phyloP scores from a whole-genome alignment of 2,113 vertebrate species.

The Pithys albifrons region DNA sequence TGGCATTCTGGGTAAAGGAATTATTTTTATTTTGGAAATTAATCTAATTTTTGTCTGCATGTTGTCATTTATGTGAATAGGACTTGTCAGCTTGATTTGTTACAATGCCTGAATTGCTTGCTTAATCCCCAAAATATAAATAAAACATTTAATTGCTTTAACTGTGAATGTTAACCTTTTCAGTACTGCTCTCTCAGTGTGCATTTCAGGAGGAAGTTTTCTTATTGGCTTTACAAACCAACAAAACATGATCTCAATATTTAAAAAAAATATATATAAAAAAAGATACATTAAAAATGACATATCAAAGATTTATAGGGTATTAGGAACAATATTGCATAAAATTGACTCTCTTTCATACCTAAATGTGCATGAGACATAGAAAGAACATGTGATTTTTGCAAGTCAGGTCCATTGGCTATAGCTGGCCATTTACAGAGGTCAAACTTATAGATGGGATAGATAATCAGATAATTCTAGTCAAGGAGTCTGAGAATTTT shows the following conservation, averaged over 20 bases:
- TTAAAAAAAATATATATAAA: not conserved
- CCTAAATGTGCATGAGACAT: not conserved
- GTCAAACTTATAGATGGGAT: not conserved
- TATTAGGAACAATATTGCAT: not conserved
- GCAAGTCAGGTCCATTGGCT: not conserved
- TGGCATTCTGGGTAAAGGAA: constrained; percentile 37
- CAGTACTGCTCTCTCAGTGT: not conserved
- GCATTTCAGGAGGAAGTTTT: not conserved
- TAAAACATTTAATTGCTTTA: constrained; percentile 63
- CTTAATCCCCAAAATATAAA: constrained; percentile 61
- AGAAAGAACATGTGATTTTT: not conserved
- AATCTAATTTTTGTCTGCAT: constrained; percentile 58
- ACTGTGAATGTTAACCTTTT: constrained; percentile 40
- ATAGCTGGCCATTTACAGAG: accelerated
- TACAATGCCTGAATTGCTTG: constrained; percentile 47
- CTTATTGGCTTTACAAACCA: not conserved
- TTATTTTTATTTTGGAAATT: constrained; percentile 64
- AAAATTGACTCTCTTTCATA: not conserved
- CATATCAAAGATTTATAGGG: not conserved
- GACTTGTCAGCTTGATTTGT: constrained; percentile 63
- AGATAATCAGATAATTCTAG: not conserved
- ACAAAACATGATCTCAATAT: not conserved
- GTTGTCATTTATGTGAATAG: constrained; percentile 50
- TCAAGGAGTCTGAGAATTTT: not conserved
- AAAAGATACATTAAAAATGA: not conserved